phyloP scores from a whole-genome alignment of 2,888 invertebrate genomes.

The Hedychridium roseum region DNA sequence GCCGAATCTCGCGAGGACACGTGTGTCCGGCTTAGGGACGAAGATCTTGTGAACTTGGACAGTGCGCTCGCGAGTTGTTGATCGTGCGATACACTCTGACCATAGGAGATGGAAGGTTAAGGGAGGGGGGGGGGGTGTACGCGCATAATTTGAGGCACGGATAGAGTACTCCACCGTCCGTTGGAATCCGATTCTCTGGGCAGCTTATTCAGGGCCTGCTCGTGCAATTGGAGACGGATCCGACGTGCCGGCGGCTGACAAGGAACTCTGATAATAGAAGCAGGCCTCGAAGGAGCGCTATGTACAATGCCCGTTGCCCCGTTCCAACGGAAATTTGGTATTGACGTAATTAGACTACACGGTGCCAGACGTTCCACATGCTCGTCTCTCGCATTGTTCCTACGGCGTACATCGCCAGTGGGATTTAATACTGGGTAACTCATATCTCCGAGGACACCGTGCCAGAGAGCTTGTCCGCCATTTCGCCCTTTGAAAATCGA shows the following conservation, averaged over 20 bases:
- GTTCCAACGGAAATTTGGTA: constrained; percentile 36
- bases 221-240: constrained; percentile 35
- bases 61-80: too few relatives aligned
- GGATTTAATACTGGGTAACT: constrained; percentile 27
- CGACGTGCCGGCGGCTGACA: constrained; percentile 36
- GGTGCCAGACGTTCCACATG: constrained; percentile 28
- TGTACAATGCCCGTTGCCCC: constrained; percentile 22
- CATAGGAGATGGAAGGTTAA: too few relatives aligned
- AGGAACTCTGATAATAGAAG: constrained; percentile 42
- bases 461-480: constrained; percentile 18
- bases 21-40: too few relatives aligned
- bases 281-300: constrained; percentile 28
- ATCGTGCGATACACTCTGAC: constrained; percentile 1
- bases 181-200: constrained; percentile 35
- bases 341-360: constrained; percentile 41
- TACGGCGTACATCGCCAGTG: constrained; percentile 15
- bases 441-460: constrained; percentile 19
- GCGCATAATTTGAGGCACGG: constrained; percentile 30
- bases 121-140: too few relatives aligned
- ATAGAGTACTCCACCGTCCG: constrained; percentile 6
- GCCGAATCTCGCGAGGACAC: too few relatives aligned
- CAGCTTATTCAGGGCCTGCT: constrained; percentile 37
- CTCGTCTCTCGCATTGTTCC: constrained; percentile 26
- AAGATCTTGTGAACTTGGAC: too few relatives aligned
- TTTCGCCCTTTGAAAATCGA: constrained; percentile 35